Conservation (phyloP, 2,797 vertebrate species). For the Enteromius trimaculatus region DNA sequence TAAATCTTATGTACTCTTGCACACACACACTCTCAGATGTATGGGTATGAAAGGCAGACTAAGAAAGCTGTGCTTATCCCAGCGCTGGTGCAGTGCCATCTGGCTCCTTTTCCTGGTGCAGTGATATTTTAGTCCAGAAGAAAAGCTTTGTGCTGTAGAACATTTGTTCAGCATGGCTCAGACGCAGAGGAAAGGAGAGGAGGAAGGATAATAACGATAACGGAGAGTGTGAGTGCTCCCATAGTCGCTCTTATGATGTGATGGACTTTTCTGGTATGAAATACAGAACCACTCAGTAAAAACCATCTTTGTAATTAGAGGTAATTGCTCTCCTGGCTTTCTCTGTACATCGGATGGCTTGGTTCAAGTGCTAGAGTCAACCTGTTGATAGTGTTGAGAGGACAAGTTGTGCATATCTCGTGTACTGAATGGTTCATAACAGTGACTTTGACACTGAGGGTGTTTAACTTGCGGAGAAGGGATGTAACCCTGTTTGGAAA, state of each 20-base stretch:
- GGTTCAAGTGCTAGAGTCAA: neutral
- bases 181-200: slow-evolving; percentile 21
- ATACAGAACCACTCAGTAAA: slow-evolving; percentile 41
- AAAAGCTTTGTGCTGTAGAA: slow-evolving; percentile 47
- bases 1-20: slow-evolving; percentile 36
- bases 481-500: neutral
- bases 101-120: slow-evolving; percentile 54
- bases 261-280: slow-evolving; percentile 20
- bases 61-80: slow-evolving; percentile 57
- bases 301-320: slow-evolving; percentile 38
- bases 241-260: slow-evolving; percentile 6
- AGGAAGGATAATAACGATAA: slow-evolving; percentile 19
- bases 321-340: neutral
- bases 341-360: neutral
- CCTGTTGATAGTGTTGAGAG: slow-evolving; percentile 25
- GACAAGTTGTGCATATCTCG: neutral
- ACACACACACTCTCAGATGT: slow-evolving; percentile 43
- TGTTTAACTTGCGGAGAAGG: neutral
- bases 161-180: slow-evolving; percentile 47
- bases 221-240: slow-evolving; percentile 22
- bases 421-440: neutral
- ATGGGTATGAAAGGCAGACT: slow-evolving; percentile 44
- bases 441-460: neutral
- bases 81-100: slow-evolving; percentile 58
- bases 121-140: slow-evolving; percentile 59